Base-by-base conservation (phyloP, 2,113 vertebrate species). In the Atherinomorus stipes region DNA sequence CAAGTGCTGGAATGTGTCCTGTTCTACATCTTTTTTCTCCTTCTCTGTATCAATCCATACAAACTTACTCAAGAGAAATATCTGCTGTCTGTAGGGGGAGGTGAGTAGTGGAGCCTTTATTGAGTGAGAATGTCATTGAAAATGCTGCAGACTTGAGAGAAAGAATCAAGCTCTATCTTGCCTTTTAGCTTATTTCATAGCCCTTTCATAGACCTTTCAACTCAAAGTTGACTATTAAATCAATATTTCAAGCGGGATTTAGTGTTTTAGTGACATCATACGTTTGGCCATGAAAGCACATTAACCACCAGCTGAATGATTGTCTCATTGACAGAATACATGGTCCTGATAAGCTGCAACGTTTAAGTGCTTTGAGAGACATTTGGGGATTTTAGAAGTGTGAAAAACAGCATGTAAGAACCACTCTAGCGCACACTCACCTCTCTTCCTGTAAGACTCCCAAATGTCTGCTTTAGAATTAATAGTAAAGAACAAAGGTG, bases 141-240 rank as follows among this genome's bases (percentile, higher is more conserved):
- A 83, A 40, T 26, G 19, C 53, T 75, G 70, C 45, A 62, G 77
- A 64, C 64, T 65, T 25, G 21, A 60, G 34, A 62, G 67, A 64
- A 61, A 62, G 74, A 79, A 71, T 56, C 65, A 38, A 56, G 12
- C 63, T 62, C 71, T 62, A 61, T 80, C 52, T 70, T 76, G 54
- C 73, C 72, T 83, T 85, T 83, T 60, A 83, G 83, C 70, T 61
- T 81, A 53, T 84, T 86, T 80, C 65, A 78, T 66, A 71, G 80
- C 79, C 77, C 77, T 86, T 67, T 34, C 31, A 34, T 7, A 84
- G 75, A 69, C 57, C 71, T 60, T 80, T 84, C 72, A 68, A 58
- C 68, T 79, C 78, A 82, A 85, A 87, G 79, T 79, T 72, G 64
- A 58, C 83, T 73, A 82, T 89, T 77, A 81, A 84, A 91, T 91